Evolutionary conservation across 2,797 vertebrate species (phyloP), one percentile per base, ranked within the genome.

Genomic region (Cheirogaleus major): DNA sequence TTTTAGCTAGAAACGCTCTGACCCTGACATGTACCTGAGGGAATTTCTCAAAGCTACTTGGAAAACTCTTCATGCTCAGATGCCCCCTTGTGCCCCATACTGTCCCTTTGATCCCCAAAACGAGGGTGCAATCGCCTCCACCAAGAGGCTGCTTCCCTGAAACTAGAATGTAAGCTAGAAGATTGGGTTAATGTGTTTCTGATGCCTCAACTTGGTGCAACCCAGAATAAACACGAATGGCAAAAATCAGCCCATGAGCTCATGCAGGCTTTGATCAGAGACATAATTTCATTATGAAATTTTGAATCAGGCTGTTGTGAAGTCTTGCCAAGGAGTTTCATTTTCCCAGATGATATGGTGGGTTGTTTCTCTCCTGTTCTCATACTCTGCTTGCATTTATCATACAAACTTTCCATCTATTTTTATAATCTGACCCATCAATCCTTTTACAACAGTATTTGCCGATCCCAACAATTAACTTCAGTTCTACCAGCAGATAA

Each of bases 271-370:
- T 98, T 98, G 97, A 98, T 98, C 97, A 98, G 93, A 95, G 96
- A 96, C 97, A 97, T 98, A 97, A 97, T 98, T 98, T 98, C 96
- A 97, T 98, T 98, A 97, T 97, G 96, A 98, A 97, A 97, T 97
- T 98, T 98, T 95, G 95, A 96, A 97, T 97, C 93, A 89, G 90
- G 92, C 97, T 97, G 97, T 97, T 97, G 96, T 98, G 97, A 98
- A 97, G 97, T 97, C 97, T 96, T 98, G 97, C 97, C 97, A 98
- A 96, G 65, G 91, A 96, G 96, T 98, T 98, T 97, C 95, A 96
- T 97, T 97, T 98, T 98, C 97, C 97, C 98, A 98, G 96, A 98
- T 97, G 97, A 98, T 98, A 97, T 48, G 95, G 93, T 76, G 90
- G 85, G 84, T 97, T 97, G 93, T 96, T 97, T 97, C 97, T 97